phyloP scores from a whole-genome alignment of 2,113 vertebrate species.

The Nycticryphes semicollaris region DNA sequence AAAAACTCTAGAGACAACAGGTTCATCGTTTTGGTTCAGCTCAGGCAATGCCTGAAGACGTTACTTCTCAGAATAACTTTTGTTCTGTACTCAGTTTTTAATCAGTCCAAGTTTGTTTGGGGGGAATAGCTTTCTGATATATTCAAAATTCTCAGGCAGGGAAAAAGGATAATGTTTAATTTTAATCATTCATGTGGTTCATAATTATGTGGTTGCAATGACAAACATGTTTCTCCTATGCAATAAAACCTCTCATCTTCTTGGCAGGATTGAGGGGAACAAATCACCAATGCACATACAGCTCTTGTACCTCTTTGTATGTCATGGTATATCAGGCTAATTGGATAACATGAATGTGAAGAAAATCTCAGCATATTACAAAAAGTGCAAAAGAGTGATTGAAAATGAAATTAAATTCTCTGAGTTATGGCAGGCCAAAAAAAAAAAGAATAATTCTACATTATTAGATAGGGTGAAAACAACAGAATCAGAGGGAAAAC shows the following conservation, averaged over 20 bases:
- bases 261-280: fast-evolving
- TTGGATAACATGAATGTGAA: not conserved
- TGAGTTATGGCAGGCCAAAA: not conserved
- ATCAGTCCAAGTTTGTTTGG: not conserved
- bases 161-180: not conserved
- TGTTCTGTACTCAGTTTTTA: not conserved
- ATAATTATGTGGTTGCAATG: not conserved
- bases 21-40: not conserved
- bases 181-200: not conserved
- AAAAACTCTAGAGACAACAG: not conserved
- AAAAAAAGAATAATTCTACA: not conserved
- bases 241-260: not conserved
- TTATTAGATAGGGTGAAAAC: not conserved
- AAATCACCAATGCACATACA: not conserved
- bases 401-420: not conserved
- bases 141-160: not conserved
- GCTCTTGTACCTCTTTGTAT: not conserved
- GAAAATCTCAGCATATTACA: not conserved
- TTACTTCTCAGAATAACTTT: not conserved
- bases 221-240: not conserved
- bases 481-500: not conserved
- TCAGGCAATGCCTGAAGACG: not conserved
- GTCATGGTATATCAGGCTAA: not conserved
- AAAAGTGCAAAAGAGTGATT: not conserved
- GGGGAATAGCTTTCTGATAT: not conserved